Evolutionary conservation across 2,113 vertebrate species (phyloP).

Genomic region (Madoqua kirkii): DNA sequence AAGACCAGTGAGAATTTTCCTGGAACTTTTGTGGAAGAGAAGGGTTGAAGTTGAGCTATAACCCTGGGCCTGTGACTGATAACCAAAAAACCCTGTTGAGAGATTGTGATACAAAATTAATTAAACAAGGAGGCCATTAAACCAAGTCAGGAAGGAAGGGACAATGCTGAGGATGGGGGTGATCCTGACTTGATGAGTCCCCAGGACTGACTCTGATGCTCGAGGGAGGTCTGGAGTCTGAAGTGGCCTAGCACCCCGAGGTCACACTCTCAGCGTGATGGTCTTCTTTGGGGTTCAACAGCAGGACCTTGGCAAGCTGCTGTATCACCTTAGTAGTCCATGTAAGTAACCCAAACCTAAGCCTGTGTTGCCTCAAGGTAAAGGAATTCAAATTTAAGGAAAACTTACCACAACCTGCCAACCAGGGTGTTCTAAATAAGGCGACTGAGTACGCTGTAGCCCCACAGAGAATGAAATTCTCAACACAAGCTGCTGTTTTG

Average conservation of each 20-base stretch:
- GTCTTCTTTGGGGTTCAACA: not conserved
- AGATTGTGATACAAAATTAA: not conserved
- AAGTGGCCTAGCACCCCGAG: not conserved
- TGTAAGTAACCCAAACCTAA: not conserved
- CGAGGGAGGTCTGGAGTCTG: not conserved
- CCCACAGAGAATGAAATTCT: not conserved
- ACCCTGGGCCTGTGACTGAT: not conserved
- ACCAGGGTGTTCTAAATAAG: not conserved
- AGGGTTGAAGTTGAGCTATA: not conserved
- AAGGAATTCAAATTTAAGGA: not conserved
- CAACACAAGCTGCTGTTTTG: not conserved
- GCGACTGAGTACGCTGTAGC: accelerated
- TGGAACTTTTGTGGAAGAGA: not conserved
- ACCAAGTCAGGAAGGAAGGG: not conserved
- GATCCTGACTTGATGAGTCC: not conserved
- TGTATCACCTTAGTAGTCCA: not conserved
- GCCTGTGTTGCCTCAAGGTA: not conserved
- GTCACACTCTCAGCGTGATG: accelerated
- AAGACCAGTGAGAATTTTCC: not conserved
- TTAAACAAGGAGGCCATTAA: not conserved
- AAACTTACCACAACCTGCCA: not conserved
- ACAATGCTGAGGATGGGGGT: not conserved
- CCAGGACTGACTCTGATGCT: too few relatives aligned
- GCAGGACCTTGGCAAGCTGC: not conserved
- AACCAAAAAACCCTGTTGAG: not conserved